These are phyloP conservation scores for Cosmopolites sordidus DNA, from an alignment of 2,888 invertebrate species.

Conservation along the genomic window DNA sequence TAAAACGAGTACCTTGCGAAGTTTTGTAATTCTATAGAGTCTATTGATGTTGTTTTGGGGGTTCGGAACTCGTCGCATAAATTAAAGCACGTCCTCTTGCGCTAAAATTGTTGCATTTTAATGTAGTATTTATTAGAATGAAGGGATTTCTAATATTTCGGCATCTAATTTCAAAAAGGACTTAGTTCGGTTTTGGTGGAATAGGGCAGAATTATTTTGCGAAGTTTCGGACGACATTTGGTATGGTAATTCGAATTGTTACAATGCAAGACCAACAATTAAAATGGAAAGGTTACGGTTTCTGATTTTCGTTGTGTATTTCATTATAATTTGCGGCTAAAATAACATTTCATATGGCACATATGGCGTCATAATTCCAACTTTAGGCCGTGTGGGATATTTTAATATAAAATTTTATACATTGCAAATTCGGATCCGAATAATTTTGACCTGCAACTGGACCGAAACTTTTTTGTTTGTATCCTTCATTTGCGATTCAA, in stretches of 20 bases:
- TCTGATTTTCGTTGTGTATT: constrained; percentile 12
- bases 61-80: constrained; percentile 15
- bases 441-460: constrained; percentile 1
- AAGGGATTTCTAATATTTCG: constrained; percentile 9
- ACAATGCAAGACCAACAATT: constrained; percentile 13
- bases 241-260: constrained; percentile 14
- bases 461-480: not conserved
- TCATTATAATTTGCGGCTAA: constrained; percentile 11
- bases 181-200: constrained; percentile 5
- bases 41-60: constrained; percentile 15
- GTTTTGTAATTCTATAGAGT: constrained; percentile 16
- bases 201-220: constrained; percentile 9
- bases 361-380: constrained; percentile 3
- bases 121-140: constrained; percentile 14
- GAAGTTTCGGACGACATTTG: constrained; percentile 9
- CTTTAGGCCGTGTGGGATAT: constrained; percentile 3
- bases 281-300: constrained; percentile 9
- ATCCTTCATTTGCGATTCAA: not conserved
- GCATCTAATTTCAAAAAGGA: constrained; percentile 7
- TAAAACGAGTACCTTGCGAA: constrained; percentile 8
- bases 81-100: constrained; percentile 13
- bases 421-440: not conserved
- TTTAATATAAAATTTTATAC: constrained; percentile 1
- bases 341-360: constrained; percentile 9
- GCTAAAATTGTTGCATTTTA: constrained; percentile 17